phyloP scores from a whole-genome alignment of 2,888 invertebrate genomes.

The Phortica okadai region DNA sequence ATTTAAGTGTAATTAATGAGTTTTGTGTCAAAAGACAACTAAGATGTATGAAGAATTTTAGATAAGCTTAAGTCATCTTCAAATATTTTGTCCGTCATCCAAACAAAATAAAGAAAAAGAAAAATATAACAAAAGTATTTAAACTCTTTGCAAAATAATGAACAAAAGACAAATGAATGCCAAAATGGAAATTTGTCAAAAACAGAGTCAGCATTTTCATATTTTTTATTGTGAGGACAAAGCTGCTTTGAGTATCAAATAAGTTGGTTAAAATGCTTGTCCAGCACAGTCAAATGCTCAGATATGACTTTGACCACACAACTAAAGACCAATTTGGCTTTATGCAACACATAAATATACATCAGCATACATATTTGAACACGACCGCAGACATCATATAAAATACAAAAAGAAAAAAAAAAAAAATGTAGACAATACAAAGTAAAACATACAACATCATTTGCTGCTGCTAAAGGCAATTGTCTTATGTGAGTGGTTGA shows the following conservation, averaged over 20 bases:
- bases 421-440: constrained; percentile 47
- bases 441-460: constrained; percentile 49
- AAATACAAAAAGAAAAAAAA: background rate
- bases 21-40: background rate
- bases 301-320: background rate
- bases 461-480: constrained; percentile 61
- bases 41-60: background rate
- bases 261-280: constrained; percentile 20
- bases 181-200: background rate
- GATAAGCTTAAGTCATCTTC: background rate
- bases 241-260: background rate
- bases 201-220: background rate
- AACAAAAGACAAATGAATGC: too few species aligned
- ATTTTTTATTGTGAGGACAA: background rate
- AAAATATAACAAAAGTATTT: background rate
- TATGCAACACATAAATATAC: constrained; percentile 8
- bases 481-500: background rate
- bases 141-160: too few species aligned
- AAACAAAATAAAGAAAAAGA: background rate
- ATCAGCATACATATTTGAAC: background rate
- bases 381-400: background rate
- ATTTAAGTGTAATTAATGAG: too few species aligned
- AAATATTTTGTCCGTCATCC: background rate
- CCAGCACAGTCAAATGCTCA: background rate
- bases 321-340: constrained; percentile 3